A percentile compares a stretch with the other conserved stretches of the same genome.
Evolutionary conservation across 2,113 vertebrate genomes (phyloP).

Genomic region (Gopherus evgoodei): DNA sequence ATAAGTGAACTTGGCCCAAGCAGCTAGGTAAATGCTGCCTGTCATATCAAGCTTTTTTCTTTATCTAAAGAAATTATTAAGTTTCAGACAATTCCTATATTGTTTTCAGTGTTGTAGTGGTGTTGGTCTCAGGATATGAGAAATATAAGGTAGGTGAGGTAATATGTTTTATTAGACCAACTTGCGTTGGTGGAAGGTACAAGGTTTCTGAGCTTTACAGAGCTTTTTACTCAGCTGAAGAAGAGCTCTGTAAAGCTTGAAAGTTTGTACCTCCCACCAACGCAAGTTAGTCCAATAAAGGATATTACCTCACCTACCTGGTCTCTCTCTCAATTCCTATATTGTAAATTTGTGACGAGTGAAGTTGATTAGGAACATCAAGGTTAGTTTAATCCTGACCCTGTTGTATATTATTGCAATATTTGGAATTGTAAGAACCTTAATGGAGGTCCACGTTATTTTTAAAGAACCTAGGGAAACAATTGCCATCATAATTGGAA

Average conservation of each 20-base stretch:
- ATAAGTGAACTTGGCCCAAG: conserved; percentile 31
- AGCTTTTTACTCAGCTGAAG: background rate
- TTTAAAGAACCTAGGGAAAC: background rate
- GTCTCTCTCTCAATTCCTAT: background rate
- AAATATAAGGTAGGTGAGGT: background rate
- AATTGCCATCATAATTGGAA: background rate
- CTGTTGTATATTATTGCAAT: background rate
- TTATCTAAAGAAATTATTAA: background rate
- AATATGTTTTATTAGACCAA: too few species aligned
- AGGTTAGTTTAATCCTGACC: background rate
- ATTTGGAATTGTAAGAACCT: conserved; percentile 10
- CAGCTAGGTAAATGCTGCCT: conserved; percentile 50
- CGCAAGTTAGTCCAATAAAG: background rate
- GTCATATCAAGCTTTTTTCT: conserved; percentile 2
- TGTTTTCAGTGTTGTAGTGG: background rate
- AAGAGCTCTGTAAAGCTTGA: background rate
- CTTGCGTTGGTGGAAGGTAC: background rate
- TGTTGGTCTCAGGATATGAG: background rate
- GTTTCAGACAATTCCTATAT: conserved; percentile 10
- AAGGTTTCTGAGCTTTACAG: background rate
- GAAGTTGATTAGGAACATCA: conserved; percentile 26
- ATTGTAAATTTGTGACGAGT: conserved; percentile 17
- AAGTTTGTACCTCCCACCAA: background rate
- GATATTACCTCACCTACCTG: background rate
- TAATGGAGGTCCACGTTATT: background rate